Percentiles rank a stretch among this genome's conserved stretches.
Conservation (phyloP, 2,888 invertebrate genomes). For the Cyclophora punctaria region DNA sequence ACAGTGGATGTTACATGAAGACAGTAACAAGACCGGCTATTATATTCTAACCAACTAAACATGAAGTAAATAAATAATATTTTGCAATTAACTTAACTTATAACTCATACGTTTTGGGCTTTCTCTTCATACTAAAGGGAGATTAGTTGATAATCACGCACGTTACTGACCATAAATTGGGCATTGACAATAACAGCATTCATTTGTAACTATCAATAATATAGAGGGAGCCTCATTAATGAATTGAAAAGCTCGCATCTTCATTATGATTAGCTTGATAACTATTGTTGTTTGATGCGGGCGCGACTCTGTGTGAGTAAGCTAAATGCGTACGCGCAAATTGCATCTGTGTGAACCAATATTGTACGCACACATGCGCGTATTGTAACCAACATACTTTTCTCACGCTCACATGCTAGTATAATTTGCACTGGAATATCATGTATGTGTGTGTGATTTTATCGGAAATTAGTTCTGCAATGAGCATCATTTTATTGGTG, state of each 20-base stretch:
- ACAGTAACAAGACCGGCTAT: slow-evolving; percentile 38
- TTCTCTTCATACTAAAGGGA: slow-evolving; percentile 37
- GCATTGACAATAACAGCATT: slow-evolving; percentile 49
- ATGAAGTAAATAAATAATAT: no score
- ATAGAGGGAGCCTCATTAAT: slow-evolving; percentile 61
- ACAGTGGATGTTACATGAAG: slow-evolving; percentile 25
- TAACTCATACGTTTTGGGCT: slow-evolving; percentile 35
- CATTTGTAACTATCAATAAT: slow-evolving; percentile 51
- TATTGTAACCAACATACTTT: slow-evolving; percentile 61
- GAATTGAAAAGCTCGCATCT: slow-evolving; percentile 63
- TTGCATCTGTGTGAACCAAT: slow-evolving; percentile 37
- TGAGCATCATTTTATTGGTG: slow-evolving; percentile 52
- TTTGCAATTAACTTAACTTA: slow-evolving; percentile 10
- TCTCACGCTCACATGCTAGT: slow-evolving; percentile 68
- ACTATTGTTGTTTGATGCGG: slow-evolving; percentile 63
- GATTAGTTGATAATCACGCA: slow-evolving; percentile 49
- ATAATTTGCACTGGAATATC: slow-evolving; percentile 54
- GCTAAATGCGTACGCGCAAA: slow-evolving; percentile 34
- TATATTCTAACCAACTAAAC: no score
- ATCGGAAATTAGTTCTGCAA: slow-evolving; percentile 69
- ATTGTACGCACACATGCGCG: slow-evolving; percentile 35
- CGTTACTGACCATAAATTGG: slow-evolving; percentile 45
- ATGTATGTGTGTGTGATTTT: slow-evolving; percentile 46
- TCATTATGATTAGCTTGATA: slow-evolving; percentile 59
- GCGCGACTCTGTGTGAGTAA: slow-evolving; percentile 41